Percentiles rank a stretch among this genome's conserved stretches.
These are phyloP conservation scores for Mesopsocus fuscifrons DNA, from an alignment of 2,888 invertebrate species.

Conservation along the genomic window DNA sequence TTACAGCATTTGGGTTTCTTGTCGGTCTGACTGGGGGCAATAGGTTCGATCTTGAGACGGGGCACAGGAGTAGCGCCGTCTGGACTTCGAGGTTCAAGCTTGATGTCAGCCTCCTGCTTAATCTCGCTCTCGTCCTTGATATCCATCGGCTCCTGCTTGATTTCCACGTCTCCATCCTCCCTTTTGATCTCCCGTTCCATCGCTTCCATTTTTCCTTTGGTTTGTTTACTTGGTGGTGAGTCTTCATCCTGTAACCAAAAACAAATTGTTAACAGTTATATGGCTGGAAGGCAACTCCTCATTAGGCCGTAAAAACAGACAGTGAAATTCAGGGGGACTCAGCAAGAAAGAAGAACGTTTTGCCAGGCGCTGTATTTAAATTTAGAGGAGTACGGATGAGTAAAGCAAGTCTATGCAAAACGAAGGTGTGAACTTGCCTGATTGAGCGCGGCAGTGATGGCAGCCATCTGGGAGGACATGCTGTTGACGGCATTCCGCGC, in stretches of 20 bases:
- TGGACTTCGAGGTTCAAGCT: conserved; percentile 38
- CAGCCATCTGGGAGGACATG: conserved; percentile 53
- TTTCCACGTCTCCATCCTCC: conserved; percentile 33
- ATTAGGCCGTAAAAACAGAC: too few species aligned
- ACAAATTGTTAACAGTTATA: too few species aligned
- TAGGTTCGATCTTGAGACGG: conserved; percentile 25
- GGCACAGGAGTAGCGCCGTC: background rate
- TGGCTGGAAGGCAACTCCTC: too few species aligned
- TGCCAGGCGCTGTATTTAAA: too few species aligned
- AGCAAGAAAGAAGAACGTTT: too few species aligned
- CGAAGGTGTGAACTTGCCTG: too few species aligned
- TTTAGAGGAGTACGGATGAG: too few species aligned
- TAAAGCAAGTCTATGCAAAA: too few species aligned
- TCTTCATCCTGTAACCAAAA: conserved; percentile 29
- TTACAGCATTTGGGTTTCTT: conserved; percentile 49
- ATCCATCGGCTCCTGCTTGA: conserved; percentile 40
- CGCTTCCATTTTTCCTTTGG: conserved; percentile 41
- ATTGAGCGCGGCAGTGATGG: conserved; percentile 46
- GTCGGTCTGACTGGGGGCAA: conserved; percentile 32
- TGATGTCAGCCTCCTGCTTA: conserved; percentile 27
- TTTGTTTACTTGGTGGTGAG: conserved; percentile 34
- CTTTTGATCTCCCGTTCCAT: conserved; percentile 50
- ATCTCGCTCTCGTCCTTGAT: conserved; percentile 23
- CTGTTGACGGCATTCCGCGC: conserved; percentile 23
- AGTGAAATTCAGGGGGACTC: too few species aligned